Conservation (phyloP, 2,888 invertebrate genomes). For the Myathropa florea region DNA sequence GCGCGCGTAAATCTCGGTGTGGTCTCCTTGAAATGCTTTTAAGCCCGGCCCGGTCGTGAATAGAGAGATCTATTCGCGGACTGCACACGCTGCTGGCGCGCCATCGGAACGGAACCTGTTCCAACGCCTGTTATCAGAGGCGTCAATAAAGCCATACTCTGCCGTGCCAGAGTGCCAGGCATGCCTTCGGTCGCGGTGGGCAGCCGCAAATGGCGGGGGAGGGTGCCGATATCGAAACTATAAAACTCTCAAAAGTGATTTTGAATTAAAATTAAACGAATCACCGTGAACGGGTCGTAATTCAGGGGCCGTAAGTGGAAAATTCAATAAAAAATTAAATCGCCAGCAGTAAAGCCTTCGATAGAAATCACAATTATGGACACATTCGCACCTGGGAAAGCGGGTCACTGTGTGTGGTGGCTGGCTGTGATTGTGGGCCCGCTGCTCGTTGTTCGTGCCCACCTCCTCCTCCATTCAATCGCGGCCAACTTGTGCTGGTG, state of each 20-base stretch:
- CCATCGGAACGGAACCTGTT: constrained; percentile 31
- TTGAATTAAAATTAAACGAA: constrained; percentile 60
- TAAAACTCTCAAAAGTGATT: constrained; percentile 42
- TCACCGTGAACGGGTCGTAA: constrained; percentile 55
- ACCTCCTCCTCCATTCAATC: neutral
- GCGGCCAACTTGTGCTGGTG: constrained; percentile 15
- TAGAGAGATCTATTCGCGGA: constrained; percentile 13
- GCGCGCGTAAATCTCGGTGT: constrained; percentile 46
- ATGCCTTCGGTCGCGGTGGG: too few relatives aligned
- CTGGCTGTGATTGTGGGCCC: neutral
- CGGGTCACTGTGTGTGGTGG: constrained; percentile 45
- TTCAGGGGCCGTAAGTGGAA: constrained; percentile 56
- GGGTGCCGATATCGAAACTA: constrained; percentile 22
- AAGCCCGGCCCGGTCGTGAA: constrained; percentile 6
- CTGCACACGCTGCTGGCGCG: neutral
- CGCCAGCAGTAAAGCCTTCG: constrained; percentile 30
- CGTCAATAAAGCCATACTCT: constrained; percentile 59
- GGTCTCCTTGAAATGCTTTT: constrained; percentile 66
- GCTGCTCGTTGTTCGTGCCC: neutral
- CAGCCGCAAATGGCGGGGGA: neutral
- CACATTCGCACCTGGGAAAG: constrained; percentile 59
- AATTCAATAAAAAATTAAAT: constrained; percentile 39
- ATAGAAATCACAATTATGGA: constrained; percentile 54
- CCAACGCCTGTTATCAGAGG: constrained; percentile 55
- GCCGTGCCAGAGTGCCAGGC: constrained; percentile 15